phyloP scores from a whole-genome alignment of 2,888 invertebrate species.

The Dicyrtoma fusca region DNA sequence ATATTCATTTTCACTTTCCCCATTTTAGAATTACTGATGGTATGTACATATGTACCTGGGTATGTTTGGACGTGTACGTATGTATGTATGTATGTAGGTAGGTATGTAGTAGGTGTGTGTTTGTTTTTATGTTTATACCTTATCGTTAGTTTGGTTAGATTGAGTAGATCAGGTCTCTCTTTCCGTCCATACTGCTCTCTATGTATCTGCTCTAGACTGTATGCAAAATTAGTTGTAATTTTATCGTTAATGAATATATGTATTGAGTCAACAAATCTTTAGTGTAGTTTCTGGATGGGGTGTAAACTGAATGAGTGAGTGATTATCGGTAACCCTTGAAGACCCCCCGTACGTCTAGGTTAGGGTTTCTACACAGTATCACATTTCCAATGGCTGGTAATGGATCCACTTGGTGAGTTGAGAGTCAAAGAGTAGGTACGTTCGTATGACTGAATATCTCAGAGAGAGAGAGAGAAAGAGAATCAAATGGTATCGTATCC shows the following conservation, averaged over 20 bases:
- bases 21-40: too few relatives aligned
- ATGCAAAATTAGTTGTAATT: conserved; percentile 16
- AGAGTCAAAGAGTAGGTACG: neutral
- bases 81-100: too few relatives aligned
- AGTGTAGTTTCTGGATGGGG: neutral
- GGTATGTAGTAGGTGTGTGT: too few relatives aligned
- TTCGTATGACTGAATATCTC: too few relatives aligned
- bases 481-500: neutral
- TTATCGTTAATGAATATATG: conserved; percentile 12
- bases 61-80: too few relatives aligned
- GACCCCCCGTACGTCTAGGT: conserved; percentile 38
- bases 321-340: conserved; percentile 30
- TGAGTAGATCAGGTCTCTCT: too few relatives aligned
- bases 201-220: too few relatives aligned
- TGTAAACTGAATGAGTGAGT: conserved; percentile 32
- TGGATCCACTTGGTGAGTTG: conserved; percentile 30
- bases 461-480: neutral
- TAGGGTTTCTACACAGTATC: conserved; percentile 21
- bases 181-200: too few relatives aligned
- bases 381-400: conserved; percentile 35
- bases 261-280: neutral
- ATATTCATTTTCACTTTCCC: too few relatives aligned
- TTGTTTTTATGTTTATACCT: too few relatives aligned
- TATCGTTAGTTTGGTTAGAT: too few relatives aligned
- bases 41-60: too few relatives aligned